Conservation (phyloP, 2,797 vertebrate species). For the Gymnothorax reevesii region DNA sequence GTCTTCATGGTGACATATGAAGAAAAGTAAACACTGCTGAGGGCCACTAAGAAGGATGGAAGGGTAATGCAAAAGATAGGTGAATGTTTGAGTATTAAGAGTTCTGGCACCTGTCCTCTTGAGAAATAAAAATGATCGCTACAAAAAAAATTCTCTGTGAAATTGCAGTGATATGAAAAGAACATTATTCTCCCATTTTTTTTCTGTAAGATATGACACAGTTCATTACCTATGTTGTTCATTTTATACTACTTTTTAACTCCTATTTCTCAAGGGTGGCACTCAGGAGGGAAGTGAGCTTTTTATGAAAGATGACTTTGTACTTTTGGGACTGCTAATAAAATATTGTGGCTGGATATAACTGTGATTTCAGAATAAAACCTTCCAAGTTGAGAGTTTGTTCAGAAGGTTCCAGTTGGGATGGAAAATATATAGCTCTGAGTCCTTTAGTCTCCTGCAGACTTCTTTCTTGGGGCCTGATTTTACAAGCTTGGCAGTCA, state of each 20-base stretch:
- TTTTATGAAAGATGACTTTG: background rate
- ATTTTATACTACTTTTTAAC: constrained; percentile 2
- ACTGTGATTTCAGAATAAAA: background rate
- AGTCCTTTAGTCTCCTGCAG: background rate
- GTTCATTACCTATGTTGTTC: background rate
- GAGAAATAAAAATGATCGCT: background rate
- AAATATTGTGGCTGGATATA: background rate
- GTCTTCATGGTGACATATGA: background rate
- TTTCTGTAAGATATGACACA: background rate
- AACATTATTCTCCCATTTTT: background rate
- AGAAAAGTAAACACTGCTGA: background rate
- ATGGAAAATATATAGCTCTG: constrained; percentile 15
- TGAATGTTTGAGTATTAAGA: background rate
- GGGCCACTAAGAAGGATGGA: background rate
- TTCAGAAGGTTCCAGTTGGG: background rate
- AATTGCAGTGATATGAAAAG: background rate
- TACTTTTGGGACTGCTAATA: constrained; percentile 7
- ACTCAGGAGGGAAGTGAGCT: background rate
- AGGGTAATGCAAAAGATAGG: background rate
- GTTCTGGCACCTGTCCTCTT: background rate
- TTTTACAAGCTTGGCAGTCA: constrained; percentile 24
- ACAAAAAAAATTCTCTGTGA: background rate
- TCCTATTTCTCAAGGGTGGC: background rate
- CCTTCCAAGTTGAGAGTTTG: constrained; percentile 7
- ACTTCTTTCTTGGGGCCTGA: background rate